Base-by-base conservation (phyloP, 2,888 invertebrate species). In the Cephus pygmeus region DNA sequence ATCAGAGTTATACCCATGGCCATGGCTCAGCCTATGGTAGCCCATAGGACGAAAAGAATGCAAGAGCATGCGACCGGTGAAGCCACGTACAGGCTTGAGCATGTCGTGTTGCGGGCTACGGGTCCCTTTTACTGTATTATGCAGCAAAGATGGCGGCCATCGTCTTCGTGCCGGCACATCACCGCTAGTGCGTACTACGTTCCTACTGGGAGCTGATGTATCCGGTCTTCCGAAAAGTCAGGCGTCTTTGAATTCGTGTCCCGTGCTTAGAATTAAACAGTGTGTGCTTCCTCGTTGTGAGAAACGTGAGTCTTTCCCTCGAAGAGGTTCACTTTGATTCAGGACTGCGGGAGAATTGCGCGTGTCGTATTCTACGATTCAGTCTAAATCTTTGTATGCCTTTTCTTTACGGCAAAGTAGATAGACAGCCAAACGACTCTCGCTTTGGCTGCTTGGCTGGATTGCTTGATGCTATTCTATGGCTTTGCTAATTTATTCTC, bases 181-280 rank as follows among this genome's bases (percentile, higher is more conserved):
- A 34, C 71, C 31, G 71, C 71, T 71, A 31, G 71, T 71, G 31
- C 71, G 33, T 34, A 34, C 34, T 71, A 71, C 71, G 71, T n/a
- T 71, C 9, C 23, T 56, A 56, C 56, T 56, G 23, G 2, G 56
- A 56, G 23, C 9, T 56, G 56, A 56, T 56, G 56, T 56, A 56
- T 56, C 9, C 56, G 56, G 23, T 23, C 56, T 56, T 56, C 15
- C 56, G 23, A 56, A 56, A 9, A 56, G 23, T 56, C 56, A 56
- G 56, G 56, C 56, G 9, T 56, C 56, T 56, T 56, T 56, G 56
- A 56, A 56, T 15, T 56, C 56, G 23, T 9, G 23, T 56, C 15
- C 23, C 56, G 56, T 56, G 56, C 9, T 23, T 23, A 56, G 56
- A 56, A 56, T 56, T 56, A 56, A 23, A 9, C 56, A 56, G 56